Base-by-base conservation (phyloP, 2,113 vertebrate genomes). In the Tyto alba region DNA sequence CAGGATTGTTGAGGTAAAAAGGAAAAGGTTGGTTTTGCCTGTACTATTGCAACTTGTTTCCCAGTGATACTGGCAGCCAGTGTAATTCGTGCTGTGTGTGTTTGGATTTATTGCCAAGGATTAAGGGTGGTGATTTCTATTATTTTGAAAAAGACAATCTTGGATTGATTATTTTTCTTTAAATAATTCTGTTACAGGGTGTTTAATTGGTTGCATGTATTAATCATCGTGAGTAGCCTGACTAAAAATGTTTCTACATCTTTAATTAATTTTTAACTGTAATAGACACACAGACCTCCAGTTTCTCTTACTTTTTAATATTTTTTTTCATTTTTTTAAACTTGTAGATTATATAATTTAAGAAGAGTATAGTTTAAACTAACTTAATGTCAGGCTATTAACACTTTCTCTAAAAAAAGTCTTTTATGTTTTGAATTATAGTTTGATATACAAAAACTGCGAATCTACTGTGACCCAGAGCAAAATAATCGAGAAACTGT, bases 401-500 rank as follows among this genome's bases (percentile, higher is more conserved):
- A 68, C 11, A 11, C 26, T 74, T 62, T 55, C 15, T 73, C 68
- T 84, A 34, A 78, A 64, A 93, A 80, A 69, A 57, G 23, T 43
- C 7, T 59, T 84, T 64, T 91, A 32, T 89, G 6, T 90, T 94
- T 98, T 81, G 48, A 66, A 95, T 89, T 97, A 69, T 77, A 99
- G 99, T 99, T 99, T 98, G 99, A 99, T 97, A 93, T 99, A 86
- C 99, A 99, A 97, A 99, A 99, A 95, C 97, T 99, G 68, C 96
- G 99, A 86, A 99, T 99, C 96, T 99, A 99, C 97, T 99, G 99
- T 97, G 99, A 99, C 93, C 99, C 99, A 53, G 99, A 99, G 96
- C 99, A 99, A 97, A 99, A 99, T 78, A 98, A 96, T 77, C 97
- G 99, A 56, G 99, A 99, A 97, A 99, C 99, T 32, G 98, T 99